Evolutionary conservation across 2,113 vertebrate genomes (phyloP).

Genomic region (Penelope pileata): DNA sequence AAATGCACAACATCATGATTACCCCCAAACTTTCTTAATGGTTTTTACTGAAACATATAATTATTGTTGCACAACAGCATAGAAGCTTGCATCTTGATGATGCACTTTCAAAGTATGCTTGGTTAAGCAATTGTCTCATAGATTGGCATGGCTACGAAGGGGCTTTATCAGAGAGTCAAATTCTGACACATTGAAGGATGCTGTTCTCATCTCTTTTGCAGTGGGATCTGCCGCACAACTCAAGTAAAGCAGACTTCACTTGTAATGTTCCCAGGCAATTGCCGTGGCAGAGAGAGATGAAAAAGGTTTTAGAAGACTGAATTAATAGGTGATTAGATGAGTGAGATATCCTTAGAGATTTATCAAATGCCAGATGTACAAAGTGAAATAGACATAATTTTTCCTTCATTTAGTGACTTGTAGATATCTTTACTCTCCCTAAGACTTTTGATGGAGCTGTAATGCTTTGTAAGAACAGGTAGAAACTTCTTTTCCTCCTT

Average conservation of each 20-base stretch:
- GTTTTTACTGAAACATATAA: constrained; percentile 47
- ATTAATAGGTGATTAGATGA: not conserved
- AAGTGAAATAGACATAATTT: not conserved
- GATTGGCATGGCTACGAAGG: not conserved
- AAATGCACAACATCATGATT: constrained; percentile 4
- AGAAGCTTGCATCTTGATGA: constrained; percentile 39
- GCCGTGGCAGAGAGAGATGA: not conserved
- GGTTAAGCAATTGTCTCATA: constrained; percentile 35
- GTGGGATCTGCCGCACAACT: not conserved
- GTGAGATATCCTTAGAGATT: not conserved
- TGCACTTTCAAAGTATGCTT: constrained; percentile 18
- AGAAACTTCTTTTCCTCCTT: not conserved
- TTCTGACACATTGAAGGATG: not conserved
- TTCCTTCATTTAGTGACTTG: not conserved
- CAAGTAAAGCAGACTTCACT: not conserved
- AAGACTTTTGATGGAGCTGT: not conserved
- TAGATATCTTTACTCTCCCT: not conserved
- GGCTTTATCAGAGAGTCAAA: not conserved
- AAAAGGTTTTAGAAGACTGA: not conserved
- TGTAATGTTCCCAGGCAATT: not conserved
- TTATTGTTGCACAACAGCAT: constrained; percentile 56
- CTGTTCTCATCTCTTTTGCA: not conserved
- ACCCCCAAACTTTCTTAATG: constrained; percentile 40
- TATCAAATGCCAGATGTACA: not conserved
- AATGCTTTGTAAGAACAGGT: not conserved